These are phyloP conservation scores for Bolborhynchus lineola DNA, from an alignment of 2,113 vertebrate species.

Conservation along the genomic window DNA sequence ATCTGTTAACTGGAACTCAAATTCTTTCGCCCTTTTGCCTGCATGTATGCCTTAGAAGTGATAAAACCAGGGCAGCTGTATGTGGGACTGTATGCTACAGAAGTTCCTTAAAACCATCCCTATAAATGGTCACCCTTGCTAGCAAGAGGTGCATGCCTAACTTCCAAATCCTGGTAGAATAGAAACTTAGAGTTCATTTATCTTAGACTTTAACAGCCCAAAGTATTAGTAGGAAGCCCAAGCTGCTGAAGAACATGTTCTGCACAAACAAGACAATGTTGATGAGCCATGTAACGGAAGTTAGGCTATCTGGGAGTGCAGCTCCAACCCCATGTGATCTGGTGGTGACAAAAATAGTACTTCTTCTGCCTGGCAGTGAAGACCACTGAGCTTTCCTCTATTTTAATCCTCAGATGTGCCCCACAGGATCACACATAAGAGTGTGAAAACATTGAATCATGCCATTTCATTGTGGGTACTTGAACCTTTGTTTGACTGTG, in stretches of 20 bases:
- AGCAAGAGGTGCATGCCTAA: neutral
- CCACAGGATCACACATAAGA: neutral
- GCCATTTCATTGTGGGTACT: neutral
- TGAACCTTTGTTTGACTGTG: neutral
- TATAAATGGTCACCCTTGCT: neutral
- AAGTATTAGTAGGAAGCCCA: neutral
- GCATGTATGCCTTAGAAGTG: neutral
- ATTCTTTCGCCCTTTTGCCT: neutral
- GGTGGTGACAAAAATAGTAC: neutral
- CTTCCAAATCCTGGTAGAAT: neutral
- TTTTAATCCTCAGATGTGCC: neutral
- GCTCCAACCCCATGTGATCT: neutral
- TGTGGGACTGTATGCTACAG: neutral
- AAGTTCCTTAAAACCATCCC: neutral
- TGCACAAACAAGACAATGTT: neutral
- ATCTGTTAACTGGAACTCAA: neutral
- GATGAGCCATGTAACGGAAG: neutral
- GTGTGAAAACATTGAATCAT: neutral
- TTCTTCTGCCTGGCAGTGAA: neutral
- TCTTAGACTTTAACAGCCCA: neutral
- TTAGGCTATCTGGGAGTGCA: neutral
- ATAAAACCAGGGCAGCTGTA: neutral
- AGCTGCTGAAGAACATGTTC: neutral
- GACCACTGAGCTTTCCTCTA: neutral
- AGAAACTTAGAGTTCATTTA: neutral